Base-by-base conservation (phyloP, 2,888 invertebrate genomes). In the Pterobdella sp. region DNA sequence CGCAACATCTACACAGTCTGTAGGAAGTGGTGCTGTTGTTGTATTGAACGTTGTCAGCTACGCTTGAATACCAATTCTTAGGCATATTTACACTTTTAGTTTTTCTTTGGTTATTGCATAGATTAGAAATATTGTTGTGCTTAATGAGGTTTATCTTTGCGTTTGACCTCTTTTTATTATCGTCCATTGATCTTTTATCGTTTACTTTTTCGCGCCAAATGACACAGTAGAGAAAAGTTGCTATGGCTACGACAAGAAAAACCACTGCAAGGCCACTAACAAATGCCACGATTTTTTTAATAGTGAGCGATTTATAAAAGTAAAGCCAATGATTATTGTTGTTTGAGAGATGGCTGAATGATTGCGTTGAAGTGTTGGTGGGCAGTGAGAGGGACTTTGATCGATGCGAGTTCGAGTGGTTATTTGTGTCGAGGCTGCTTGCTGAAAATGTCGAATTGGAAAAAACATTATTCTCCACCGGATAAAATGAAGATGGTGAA, bases 101-200 rank as follows among this genome's bases (percentile, higher is more conserved):
- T n/a, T 29, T 1, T 22, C n/a, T 36, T 18, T 34, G 1, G 67
- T 34, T 67, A 36, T 4, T 67, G 34, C 10, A 14, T 34, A 4
- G 7, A 36, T 67, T 67, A 36, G n/a, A 35, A 36, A n/a, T 4
- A 31, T 67, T 36, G 37, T 22, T 67, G 67, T 65, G 42, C 18
- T 42, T 18, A 18, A 42, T 18, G 10, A 42, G 18, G 42, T 42
- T 42, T 7, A 42, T 42, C 42, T 42, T 42, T 7, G 42, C 10
- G 18, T 7, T 42, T 18, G 18, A 18, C 42, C 42, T 42, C 42
- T 42, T 42, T 14, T 18, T 42, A 7, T 7, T 7, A 7, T 42
- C 42, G 7, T 14, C 42, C 42, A 42, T 18, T 14, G 10, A 7
- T 18, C 60, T 7, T 56, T 56, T 26, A 3, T 22, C 60, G 10